Conservation (phyloP, 2,797 vertebrate species). For the Myotis planiceps region DNA sequence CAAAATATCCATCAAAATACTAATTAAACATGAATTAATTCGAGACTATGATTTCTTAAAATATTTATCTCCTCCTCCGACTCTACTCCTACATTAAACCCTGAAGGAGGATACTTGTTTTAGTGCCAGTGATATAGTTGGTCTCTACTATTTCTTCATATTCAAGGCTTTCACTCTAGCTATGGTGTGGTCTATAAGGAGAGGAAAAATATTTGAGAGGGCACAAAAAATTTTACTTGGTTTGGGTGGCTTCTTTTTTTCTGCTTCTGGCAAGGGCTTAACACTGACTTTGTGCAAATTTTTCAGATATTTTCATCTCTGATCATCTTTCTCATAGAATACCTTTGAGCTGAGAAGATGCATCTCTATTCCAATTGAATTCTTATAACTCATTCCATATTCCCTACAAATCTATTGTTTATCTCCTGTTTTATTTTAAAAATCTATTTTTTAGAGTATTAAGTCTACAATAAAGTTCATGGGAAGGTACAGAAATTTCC, state of each 20-base stretch:
- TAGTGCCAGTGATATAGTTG: neutral
- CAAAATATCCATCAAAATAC: neutral
- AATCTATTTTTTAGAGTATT: neutral
- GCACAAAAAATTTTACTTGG: neutral
- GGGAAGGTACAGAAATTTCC: neutral
- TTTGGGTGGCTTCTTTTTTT: neutral
- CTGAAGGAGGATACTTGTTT: neutral
- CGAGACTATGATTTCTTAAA: neutral
- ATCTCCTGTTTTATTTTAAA: neutral
- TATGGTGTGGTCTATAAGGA: neutral
- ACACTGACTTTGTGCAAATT: neutral
- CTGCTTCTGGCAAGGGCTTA: neutral
- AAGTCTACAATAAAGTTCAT: neutral
- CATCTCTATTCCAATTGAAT: neutral
- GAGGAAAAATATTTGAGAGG: neutral
- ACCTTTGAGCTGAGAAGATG: neutral
- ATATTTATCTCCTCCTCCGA: neutral
- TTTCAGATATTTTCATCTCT: neutral
- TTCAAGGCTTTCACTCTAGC: neutral
- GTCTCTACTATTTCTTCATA: neutral
- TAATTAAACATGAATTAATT: constrained; percentile 10
- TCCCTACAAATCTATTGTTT: neutral
- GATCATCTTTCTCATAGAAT: neutral
- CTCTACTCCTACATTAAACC: neutral
- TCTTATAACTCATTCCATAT: neutral